phyloP scores from a whole-genome alignment of 2,888 invertebrate species.

The Colletes collaris region DNA sequence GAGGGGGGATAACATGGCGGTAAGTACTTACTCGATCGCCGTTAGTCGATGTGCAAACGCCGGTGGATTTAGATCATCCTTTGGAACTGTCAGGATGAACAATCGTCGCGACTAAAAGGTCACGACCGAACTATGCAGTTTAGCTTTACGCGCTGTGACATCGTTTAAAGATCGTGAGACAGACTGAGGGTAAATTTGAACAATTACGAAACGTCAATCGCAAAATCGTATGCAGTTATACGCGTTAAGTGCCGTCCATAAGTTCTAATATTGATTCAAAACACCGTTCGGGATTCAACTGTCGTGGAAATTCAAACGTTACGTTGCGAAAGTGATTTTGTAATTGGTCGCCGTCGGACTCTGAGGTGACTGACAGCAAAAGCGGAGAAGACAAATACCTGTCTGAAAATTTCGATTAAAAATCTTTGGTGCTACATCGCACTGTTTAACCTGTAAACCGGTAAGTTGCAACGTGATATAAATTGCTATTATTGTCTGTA shows the following conservation, averaged over 20 bases:
- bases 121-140: neutral
- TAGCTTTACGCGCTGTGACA: neutral
- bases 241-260: conserved; percentile 40
- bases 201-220: neutral
- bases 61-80: conserved; percentile 40
- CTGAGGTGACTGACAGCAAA: conserved; percentile 29
- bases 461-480: conserved; percentile 18
- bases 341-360: conserved; percentile 1
- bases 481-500: neutral
- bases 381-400: neutral
- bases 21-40: conserved; percentile 21
- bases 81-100: neutral
- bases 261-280: conserved; percentile 8
- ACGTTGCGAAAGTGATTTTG: conserved; percentile 23
- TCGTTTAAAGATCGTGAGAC: neutral
- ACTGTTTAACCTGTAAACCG: conserved; percentile 7
- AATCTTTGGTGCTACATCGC: neutral
- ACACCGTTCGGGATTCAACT: conserved; percentile 9
- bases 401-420: conserved; percentile 13
- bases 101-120: conserved; percentile 1
- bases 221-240: conserved; percentile 1
- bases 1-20: conserved; percentile 57
- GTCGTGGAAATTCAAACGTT: neutral
- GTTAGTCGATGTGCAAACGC: conserved; percentile 61
- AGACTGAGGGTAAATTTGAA: neutral